A percentile compares a stretch with the other conserved stretches of the same genome.
Conservation (phyloP, 2,113 vertebrate species). For the Butorides virescens region DNA sequence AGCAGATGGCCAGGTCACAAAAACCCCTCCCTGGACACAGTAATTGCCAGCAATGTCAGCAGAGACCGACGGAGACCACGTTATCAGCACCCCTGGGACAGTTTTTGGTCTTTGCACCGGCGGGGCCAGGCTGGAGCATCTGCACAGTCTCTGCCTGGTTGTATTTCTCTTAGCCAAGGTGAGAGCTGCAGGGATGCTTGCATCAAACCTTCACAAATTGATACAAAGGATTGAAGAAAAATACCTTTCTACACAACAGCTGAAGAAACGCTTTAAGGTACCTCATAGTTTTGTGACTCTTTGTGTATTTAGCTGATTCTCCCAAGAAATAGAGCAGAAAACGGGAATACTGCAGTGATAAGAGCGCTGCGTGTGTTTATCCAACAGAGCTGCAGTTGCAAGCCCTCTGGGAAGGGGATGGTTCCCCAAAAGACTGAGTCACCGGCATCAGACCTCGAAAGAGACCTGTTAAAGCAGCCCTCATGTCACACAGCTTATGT, state of each 20-base stretch:
- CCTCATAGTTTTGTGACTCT: fast-evolving
- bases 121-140: neutral
- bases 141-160: neutral
- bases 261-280: neutral
- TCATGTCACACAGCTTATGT: neutral
- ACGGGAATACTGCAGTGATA: neutral
- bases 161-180: neutral
- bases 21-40: fast-evolving
- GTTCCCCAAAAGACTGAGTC: neutral
- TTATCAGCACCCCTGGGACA: neutral
- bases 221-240: neutral
- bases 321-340: neutral
- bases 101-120: fast-evolving
- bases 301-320: neutral
- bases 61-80: fast-evolving
- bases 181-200: too few relatives aligned
- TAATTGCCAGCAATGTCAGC: neutral
- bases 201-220: neutral
- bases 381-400: neutral
- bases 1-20: neutral
- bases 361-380: neutral
- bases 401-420: neutral
- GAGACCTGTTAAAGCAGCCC: neutral
- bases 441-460: too few relatives aligned
- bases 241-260: neutral